phyloP scores from a whole-genome alignment of 92 coral and sea anemone genomes.

The Umimayanthus chanpuru region DNA sequence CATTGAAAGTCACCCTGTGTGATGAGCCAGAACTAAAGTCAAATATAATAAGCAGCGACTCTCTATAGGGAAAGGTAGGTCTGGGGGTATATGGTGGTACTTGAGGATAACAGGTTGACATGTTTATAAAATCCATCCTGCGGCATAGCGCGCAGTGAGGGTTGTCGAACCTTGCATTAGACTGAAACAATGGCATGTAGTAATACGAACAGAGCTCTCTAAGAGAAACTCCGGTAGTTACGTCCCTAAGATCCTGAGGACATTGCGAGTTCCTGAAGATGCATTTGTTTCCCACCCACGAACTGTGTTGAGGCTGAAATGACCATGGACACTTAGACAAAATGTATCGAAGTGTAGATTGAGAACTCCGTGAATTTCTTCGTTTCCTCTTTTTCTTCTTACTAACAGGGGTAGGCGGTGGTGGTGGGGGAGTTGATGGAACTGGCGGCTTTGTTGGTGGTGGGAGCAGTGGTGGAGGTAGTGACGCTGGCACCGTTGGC shows the following conservation, averaged over 20 bases:
- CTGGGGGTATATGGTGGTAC: too few relatives aligned
- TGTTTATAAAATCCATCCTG: neutral
- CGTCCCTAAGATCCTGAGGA: neutral
- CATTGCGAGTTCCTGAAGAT: slow-evolving; percentile 7
- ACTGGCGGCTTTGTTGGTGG: too few relatives aligned
- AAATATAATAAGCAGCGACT: neutral
- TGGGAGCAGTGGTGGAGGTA: neutral
- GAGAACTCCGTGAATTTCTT: neutral
- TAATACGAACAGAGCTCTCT: neutral
- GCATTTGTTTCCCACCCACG: slow-evolving; percentile 25
- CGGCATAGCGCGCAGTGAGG: neutral
- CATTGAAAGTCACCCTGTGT: too few relatives aligned
- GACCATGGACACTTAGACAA: neutral
- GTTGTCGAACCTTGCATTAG: neutral
- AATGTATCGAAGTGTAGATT: neutral
- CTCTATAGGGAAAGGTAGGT: too few relatives aligned
- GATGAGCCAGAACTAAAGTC: neutral
- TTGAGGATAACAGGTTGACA: too few relatives aligned
- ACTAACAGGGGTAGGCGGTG: neutral
- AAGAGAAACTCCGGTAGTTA: neutral
- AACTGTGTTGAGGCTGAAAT: neutral
- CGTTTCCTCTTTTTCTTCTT: neutral
- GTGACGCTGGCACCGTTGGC: too few relatives aligned
- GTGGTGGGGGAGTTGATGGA: too few relatives aligned
- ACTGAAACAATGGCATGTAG: neutral